Evolutionary conservation across 2,888 invertebrate species (phyloP).

Genomic region (Oxystoma pomonae): DNA sequence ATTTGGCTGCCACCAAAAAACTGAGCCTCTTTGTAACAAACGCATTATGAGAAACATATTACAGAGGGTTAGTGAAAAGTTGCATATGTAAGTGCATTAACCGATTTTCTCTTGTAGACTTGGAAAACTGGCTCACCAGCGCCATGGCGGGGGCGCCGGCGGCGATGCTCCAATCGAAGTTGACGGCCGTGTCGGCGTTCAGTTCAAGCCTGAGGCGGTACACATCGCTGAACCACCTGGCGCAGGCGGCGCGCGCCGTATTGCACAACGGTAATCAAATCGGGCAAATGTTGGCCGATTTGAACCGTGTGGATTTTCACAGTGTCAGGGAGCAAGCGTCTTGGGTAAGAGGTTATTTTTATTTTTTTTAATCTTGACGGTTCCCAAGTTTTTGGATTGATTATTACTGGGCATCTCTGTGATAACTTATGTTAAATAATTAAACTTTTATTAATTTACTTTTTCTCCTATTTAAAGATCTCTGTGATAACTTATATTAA

Average conservation of each 20-base stretch:
- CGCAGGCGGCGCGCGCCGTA: conserved; percentile 89
- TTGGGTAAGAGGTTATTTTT: conserved; percentile 63
- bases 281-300: conserved; percentile 92
- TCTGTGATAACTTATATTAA: no score
- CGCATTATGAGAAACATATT: no score
- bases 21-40: no score
- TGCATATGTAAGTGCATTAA: no score
- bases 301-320: conserved; percentile 96
- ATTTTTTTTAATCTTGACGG: background rate
- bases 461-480: no score
- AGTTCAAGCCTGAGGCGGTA: conserved; percentile 93
- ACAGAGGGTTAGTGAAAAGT: no score
- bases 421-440: no score
- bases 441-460: no score
- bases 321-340: conserved; percentile 92
- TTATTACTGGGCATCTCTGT: no score
- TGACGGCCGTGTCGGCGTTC: conserved; percentile 82
- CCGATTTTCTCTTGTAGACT: conserved; percentile 49
- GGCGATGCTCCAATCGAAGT: conserved; percentile 77
- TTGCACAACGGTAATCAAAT: conserved; percentile 93
- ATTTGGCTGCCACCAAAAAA: no score
- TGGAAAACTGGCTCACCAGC: conserved; percentile 82
- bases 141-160: conserved; percentile 81
- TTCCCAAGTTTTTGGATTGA: no score
- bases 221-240: conserved; percentile 95